phyloP scores from a whole-genome alignment of 2,888 invertebrate species.

The Scotopteryx bipunctaria region DNA sequence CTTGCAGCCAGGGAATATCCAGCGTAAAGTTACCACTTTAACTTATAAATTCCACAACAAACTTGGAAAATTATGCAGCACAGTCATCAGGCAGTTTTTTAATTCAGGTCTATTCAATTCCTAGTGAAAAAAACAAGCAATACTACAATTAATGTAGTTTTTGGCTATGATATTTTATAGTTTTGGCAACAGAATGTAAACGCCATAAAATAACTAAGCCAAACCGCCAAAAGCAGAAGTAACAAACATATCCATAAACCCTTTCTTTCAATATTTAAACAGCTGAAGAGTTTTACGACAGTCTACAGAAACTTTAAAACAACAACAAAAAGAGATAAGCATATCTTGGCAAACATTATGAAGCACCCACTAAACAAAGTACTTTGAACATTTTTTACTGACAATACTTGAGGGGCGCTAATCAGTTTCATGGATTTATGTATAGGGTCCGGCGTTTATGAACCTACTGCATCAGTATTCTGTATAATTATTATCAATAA shows the following conservation, averaged over 20 bases:
- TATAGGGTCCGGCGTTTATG: no score
- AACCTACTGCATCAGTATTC: no score
- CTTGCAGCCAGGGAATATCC: constrained; percentile 35
- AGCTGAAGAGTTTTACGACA: constrained; percentile 16
- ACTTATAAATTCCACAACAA: neutral
- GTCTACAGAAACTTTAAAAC: constrained; percentile 20
- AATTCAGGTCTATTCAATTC: neutral
- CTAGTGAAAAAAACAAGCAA: neutral
- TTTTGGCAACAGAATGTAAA: neutral
- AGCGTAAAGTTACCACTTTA: constrained; percentile 32
- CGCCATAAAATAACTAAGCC: constrained; percentile 8
- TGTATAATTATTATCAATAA: no score
- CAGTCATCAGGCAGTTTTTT: neutral
- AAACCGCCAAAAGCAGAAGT: constrained; percentile 2
- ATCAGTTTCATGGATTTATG: neutral
- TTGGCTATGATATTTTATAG: no score
- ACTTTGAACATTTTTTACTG: constrained; percentile 26
- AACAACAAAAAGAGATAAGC: constrained; percentile 28
- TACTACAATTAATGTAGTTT: no score
- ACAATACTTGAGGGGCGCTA: constrained; percentile 22
- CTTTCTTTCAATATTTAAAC: constrained; percentile 15
- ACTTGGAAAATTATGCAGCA: neutral
- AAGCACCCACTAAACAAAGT: constrained; percentile 16
- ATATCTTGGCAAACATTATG: constrained; percentile 21
- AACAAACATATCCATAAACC: constrained; percentile 14